phyloP scores from a whole-genome alignment of 2,797 vertebrate species.

The Muscicapa comitata region DNA sequence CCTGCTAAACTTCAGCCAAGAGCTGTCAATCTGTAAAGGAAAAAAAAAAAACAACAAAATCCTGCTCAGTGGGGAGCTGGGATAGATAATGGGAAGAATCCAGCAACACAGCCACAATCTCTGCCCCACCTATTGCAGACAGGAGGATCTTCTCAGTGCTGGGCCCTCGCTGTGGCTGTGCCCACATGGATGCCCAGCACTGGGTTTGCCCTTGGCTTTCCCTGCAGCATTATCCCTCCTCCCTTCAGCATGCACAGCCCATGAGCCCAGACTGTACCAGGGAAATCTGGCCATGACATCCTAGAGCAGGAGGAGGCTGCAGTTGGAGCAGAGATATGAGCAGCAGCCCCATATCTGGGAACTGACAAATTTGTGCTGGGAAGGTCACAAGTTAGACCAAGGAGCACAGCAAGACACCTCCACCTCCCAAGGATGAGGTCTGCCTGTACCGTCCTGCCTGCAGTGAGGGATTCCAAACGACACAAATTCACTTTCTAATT shows the following conservation, averaged over 20 bases:
- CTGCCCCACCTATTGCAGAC: background rate
- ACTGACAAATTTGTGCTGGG: background rate
- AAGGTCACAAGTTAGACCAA: background rate
- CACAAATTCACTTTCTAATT: slow-evolving; percentile 8
- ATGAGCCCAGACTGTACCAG: background rate
- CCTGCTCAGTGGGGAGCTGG: background rate
- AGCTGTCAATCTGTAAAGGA: background rate
- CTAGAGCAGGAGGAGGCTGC: background rate
- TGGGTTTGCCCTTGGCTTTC: background rate
- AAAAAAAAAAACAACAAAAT: background rate
- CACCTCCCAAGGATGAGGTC: background rate
- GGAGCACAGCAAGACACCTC: background rate
- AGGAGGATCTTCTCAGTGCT: background rate
- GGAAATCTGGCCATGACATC: background rate
- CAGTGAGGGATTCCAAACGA: background rate
- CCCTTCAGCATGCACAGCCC: background rate
- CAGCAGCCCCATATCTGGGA: background rate
- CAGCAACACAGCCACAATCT: background rate
- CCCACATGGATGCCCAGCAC: background rate
- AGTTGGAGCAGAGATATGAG: background rate
- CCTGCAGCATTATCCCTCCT: background rate
- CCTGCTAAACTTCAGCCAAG: background rate
- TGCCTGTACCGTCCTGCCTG: background rate
- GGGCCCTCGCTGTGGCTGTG: rapidly evolving
- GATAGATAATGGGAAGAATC: background rate